These are phyloP conservation scores for Lasiurus borealis DNA, from an alignment of 2,113 vertebrate genomes.

Conservation along the genomic window DNA sequence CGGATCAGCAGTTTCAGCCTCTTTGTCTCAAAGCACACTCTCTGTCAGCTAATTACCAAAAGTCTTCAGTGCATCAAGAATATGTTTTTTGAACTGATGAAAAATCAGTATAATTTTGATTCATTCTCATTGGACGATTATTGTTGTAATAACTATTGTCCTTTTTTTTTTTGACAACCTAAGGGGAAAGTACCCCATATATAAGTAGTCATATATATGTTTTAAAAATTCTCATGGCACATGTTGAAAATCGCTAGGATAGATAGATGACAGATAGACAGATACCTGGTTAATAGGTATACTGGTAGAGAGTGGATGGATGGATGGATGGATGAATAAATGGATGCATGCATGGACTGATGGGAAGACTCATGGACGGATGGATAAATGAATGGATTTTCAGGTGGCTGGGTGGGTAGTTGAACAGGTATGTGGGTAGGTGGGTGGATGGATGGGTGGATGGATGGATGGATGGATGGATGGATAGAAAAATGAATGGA, in stretches of 20 bases:
- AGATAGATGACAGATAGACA: neutral
- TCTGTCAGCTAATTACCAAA: too few relatives aligned
- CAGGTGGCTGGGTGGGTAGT: too few relatives aligned
- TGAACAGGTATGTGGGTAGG: too few relatives aligned
- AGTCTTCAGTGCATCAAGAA: neutral
- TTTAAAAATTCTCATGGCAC: neutral
- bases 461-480: neutral
- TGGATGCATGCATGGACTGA: too few relatives aligned
- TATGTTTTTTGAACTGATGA: neutral
- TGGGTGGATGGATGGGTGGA: too few relatives aligned
- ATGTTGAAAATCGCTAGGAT: neutral
- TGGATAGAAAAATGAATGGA: too few relatives aligned
- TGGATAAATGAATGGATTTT: too few relatives aligned
- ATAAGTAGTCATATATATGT: neutral
- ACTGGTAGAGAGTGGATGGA: too few relatives aligned
- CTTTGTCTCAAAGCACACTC: neutral
- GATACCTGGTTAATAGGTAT: neutral
- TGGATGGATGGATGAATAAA: too few relatives aligned
- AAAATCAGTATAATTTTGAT: neutral
- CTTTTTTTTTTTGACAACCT: neutral
- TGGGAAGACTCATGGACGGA: too few relatives aligned
- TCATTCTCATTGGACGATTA: neutral
- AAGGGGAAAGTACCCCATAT: neutral
- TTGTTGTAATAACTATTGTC: neutral
- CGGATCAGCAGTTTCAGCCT: neutral